These are phyloP conservation scores for Notiomystis cincta DNA, from an alignment of 2,113 vertebrate species.

Conservation along the genomic window DNA sequence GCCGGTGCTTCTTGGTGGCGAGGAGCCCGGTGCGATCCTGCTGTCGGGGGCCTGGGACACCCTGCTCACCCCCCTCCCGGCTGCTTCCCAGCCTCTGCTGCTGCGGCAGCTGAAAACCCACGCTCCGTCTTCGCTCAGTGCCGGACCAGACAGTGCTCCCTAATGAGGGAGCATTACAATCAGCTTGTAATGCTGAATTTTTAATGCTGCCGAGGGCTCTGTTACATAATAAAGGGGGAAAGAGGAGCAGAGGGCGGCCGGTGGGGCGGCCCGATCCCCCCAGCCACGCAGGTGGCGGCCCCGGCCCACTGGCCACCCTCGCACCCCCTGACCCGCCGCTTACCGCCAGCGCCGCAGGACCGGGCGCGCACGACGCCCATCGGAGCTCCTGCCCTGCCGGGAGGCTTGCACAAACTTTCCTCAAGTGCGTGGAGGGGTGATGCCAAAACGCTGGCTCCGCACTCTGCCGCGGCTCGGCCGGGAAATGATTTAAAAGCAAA, in stretches of 20 bases:
- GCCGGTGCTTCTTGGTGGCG: rapidly evolving
- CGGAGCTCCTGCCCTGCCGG: slow-evolving; percentile 43
- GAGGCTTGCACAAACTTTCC: slow-evolving; percentile 34
- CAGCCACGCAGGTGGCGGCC: neutral
- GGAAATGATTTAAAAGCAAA: slow-evolving; percentile 63
- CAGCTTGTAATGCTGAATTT: slow-evolving; percentile 81
- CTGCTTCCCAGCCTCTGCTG: neutral
- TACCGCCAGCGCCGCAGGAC: slow-evolving; percentile 2
- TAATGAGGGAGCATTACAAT: slow-evolving; percentile 79
- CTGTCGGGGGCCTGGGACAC: neutral
- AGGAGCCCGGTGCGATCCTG: neutral
- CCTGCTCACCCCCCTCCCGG: neutral
- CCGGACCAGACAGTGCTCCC: slow-evolving; percentile 75
- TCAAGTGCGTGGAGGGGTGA: slow-evolving; percentile 3
- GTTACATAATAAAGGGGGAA: slow-evolving; percentile 82
- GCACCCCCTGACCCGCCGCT: neutral
- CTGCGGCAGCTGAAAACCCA: slow-evolving; percentile 65
- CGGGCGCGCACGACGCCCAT: slow-evolving; percentile 5
- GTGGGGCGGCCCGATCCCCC: neutral
- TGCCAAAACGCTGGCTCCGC: slow-evolving; percentile 13
- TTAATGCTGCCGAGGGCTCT: slow-evolving; percentile 76
- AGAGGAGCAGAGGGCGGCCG: slow-evolving; percentile 37
- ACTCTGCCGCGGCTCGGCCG: neutral
- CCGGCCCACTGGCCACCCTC: neutral
- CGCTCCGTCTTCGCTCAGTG: slow-evolving; percentile 54